phyloP scores from a whole-genome alignment of 2,113 vertebrate genomes.

The Phalacrocorax pelagicus region DNA sequence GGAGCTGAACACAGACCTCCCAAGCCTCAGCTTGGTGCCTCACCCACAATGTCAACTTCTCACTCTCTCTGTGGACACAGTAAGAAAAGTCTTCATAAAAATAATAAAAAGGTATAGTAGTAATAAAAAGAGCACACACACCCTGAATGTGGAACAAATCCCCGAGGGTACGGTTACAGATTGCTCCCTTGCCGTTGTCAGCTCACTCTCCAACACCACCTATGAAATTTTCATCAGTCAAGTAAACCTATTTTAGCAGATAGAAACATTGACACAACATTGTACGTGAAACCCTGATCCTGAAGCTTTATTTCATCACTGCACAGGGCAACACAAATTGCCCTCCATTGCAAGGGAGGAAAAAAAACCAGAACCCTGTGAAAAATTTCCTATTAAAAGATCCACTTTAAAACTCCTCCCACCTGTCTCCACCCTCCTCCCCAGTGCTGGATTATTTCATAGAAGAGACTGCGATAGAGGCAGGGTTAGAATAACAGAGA shows the following conservation, averaged over 20 bases:
- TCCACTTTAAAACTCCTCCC: not conserved
- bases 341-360: not conserved
- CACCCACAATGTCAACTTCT: not conserved
- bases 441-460: not conserved
- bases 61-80: not conserved
- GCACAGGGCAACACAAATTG: not conserved
- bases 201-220: not conserved
- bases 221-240: not conserved
- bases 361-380: not conserved
- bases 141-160: not conserved
- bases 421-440: accelerated
- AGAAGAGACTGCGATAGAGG: not conserved
- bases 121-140: not conserved
- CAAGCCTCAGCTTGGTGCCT: accelerated
- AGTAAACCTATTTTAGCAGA: not conserved
- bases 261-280: not conserved
- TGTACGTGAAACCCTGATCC: not conserved
- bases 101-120: not conserved
- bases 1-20: not conserved
- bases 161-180: not conserved
- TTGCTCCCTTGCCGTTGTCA: not conserved
- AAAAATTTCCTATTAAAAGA: not conserved
- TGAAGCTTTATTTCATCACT: not conserved
- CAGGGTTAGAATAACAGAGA: not conserved
- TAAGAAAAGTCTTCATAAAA: not conserved